Conservation (phyloP, 2,113 vertebrate species). For the Vulpes vulpes region DNA sequence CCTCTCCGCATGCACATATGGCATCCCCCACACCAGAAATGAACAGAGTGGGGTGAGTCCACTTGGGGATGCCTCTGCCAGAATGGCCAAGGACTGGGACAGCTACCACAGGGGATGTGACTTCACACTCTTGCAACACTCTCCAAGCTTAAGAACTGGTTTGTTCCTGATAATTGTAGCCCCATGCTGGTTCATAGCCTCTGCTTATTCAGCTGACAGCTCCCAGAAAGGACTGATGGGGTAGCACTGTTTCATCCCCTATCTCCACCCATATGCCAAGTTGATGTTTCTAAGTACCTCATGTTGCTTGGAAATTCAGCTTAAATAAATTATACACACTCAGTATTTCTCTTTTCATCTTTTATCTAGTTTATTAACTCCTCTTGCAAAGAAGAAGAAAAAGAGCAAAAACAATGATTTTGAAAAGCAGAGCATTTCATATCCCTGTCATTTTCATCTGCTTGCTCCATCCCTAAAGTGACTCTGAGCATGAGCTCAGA, state of each 20-base stretch:
- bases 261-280: background rate
- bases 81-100: background rate
- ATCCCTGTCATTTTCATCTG: background rate
- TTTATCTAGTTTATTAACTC: background rate
- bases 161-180: too few species aligned
- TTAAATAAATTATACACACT: background rate
- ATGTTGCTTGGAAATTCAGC: background rate
- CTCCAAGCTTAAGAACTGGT: background rate
- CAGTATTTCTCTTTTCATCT: background rate
- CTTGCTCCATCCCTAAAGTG: background rate
- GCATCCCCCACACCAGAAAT: background rate
- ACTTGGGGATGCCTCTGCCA: background rate
- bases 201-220: background rate
- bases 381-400: too few species aligned
- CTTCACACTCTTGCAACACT: background rate
- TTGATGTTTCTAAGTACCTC: background rate
- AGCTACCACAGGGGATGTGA: background rate
- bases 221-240: too few species aligned
- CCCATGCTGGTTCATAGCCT: background rate
- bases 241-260: too few species aligned
- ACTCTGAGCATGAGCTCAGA: too few species aligned
- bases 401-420: background rate
- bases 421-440: background rate
- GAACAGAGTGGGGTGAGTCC: background rate
- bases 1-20: background rate